A percentile compares a stretch with the other conserved stretches of the same genome.
phyloP scores from a whole-genome alignment of 2,797 vertebrate species.

The Fratercula arctica region DNA sequence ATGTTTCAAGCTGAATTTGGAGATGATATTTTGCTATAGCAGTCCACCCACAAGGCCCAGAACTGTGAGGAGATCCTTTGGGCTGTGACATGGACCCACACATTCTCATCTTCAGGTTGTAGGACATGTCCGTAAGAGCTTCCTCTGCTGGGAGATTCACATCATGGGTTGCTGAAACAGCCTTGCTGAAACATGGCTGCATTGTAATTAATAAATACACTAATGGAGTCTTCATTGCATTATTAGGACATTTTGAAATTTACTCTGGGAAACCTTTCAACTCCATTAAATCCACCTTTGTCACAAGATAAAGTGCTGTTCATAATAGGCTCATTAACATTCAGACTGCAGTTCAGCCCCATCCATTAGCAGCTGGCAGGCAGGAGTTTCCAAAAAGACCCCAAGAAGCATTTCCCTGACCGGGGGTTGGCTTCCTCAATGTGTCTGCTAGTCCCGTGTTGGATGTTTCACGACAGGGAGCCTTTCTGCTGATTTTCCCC shows the following conservation, averaged over 20 bases:
- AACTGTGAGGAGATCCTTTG: rapidly evolving
- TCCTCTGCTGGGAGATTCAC: not conserved
- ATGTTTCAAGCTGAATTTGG: not conserved
- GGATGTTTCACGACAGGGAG: not conserved
- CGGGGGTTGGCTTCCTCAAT: not conserved
- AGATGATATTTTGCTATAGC: not conserved
- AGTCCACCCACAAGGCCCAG: not conserved
- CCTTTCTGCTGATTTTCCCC: not conserved
- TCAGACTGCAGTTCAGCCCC: constrained; percentile 35
- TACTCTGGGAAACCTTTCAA: constrained; percentile 76
- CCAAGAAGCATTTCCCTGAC: constrained; percentile 3
- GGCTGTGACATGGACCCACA: rapidly evolving
- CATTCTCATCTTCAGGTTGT: not conserved
- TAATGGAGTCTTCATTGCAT: constrained; percentile 73
- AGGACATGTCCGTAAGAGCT: not conserved
- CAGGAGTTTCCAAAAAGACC: constrained; percentile 47
- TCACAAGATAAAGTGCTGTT: constrained; percentile 66
- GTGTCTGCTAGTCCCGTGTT: not conserved
- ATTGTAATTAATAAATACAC: constrained; percentile 70
- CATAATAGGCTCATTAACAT: constrained; percentile 70
- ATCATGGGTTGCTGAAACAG: not conserved
- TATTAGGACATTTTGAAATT: constrained; percentile 71
- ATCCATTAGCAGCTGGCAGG: constrained; percentile 66
- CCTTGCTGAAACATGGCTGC: not conserved
- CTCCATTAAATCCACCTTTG: constrained; percentile 68